Percentiles rank a stretch among this genome's conserved stretches.
These are phyloP conservation scores for Drosophila meridiana DNA, from an alignment of 2,888 invertebrate genomes.

Conservation along the genomic window DNA sequence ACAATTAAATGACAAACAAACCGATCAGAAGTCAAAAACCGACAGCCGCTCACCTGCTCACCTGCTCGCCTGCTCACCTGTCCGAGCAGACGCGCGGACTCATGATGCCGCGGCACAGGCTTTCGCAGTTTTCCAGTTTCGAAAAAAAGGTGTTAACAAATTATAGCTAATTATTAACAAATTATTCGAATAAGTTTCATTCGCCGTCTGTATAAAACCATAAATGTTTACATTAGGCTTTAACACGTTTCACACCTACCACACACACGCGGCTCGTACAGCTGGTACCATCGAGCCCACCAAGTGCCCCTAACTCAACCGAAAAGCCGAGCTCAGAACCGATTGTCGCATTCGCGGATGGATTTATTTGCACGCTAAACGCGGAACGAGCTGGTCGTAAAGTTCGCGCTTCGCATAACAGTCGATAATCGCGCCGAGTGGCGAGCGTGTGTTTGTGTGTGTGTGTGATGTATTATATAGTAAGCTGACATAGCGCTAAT, in stretches of 20 bases:
- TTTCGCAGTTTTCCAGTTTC: slow-evolving; percentile 5
- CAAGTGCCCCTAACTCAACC: background rate
- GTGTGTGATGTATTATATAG: slow-evolving; percentile 35
- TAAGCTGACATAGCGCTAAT: slow-evolving; percentile 28
- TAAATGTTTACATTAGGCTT: slow-evolving; percentile 64
- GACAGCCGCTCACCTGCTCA: slow-evolving; percentile 30
- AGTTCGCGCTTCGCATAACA: slow-evolving; percentile 39
- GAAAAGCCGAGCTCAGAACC: slow-evolving; percentile 27
- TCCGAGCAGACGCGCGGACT: background rate
- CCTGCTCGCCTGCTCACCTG: background rate
- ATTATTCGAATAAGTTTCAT: slow-evolving; percentile 38
- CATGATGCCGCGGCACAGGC: slow-evolving; percentile 1
- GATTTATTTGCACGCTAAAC: slow-evolving; percentile 78
- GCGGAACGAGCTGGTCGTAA: slow-evolving; percentile 76
- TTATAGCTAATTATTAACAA: slow-evolving; percentile 68
- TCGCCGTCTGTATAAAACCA: slow-evolving; percentile 37
- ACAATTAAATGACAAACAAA: slow-evolving; percentile 49
- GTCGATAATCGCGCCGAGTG: slow-evolving; percentile 10
- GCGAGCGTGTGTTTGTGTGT: background rate
- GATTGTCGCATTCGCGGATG: slow-evolving; percentile 44
- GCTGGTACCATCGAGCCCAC: slow-evolving; percentile 21
- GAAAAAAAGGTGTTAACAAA: slow-evolving; percentile 39
- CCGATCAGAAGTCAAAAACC: slow-evolving; percentile 42
- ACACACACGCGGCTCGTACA: slow-evolving; percentile 10
- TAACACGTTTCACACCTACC: slow-evolving; percentile 53